phyloP scores from a whole-genome alignment of 2,113 vertebrate species.

The Elgaria multicarinata region DNA sequence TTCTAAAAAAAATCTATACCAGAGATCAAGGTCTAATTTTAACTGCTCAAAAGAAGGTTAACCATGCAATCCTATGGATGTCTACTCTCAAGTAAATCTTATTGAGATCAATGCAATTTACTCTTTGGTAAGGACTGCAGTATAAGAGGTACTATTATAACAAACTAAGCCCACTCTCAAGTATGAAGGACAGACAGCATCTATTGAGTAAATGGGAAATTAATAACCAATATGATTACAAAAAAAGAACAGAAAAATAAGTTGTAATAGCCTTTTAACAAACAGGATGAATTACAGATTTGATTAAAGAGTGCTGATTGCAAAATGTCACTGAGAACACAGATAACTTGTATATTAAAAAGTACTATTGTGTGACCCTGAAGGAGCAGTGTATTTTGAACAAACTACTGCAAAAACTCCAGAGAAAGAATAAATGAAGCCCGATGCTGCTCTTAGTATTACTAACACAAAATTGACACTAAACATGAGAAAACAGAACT shows the following conservation, averaged over 20 bases:
- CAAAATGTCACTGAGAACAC: conserved; percentile 8
- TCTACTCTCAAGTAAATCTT: neutral
- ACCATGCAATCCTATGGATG: neutral
- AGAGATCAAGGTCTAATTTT: conserved; percentile 23
- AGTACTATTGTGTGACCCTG: neutral
- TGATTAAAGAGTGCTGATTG: neutral
- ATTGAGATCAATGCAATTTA: too few species aligned
- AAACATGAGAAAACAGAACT: neutral
- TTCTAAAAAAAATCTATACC: neutral
- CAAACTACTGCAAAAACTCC: neutral
- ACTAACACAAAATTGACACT: neutral
- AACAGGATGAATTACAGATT: neutral
- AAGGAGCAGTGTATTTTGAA: neutral
- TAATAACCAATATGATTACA: neutral
- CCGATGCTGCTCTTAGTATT: neutral
- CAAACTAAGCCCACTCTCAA: neutral
- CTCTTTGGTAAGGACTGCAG: too few species aligned
- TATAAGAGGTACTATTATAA: conserved; percentile 2
- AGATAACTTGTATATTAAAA: neutral
- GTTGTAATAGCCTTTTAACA: conserved; percentile 15
- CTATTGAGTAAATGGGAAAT: neutral
- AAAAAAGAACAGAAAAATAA: neutral
- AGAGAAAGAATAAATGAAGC: neutral
- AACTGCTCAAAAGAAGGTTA: neutral
- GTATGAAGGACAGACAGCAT: neutral